These are phyloP conservation scores for Boloria selene DNA, from an alignment of 2,888 invertebrate genomes.

Conservation along the genomic window DNA sequence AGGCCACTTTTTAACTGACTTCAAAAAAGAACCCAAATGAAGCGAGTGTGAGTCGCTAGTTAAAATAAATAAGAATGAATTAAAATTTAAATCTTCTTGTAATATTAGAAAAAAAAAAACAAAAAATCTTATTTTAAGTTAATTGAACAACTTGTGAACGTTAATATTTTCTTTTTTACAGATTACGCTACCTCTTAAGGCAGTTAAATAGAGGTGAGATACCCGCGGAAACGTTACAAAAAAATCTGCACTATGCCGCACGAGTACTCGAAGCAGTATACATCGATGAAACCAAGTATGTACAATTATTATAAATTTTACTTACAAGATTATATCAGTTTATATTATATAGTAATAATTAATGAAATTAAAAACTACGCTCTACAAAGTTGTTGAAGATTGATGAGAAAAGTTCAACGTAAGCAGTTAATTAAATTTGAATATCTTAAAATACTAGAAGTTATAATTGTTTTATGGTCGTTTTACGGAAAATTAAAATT, in stretches of 20 bases:
- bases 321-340: constrained; percentile 1
- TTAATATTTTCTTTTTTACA: constrained; percentile 73
- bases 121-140: no score
- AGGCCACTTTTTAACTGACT: no score
- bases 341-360: constrained; percentile 25
- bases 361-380: constrained; percentile 25
- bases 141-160: background rate
- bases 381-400: constrained; percentile 26
- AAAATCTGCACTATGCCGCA: constrained; percentile 96
- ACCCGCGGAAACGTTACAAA: constrained; percentile 93
- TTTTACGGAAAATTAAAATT: no score
- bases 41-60: no score
- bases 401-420: constrained; percentile 5
- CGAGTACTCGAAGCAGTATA: constrained; percentile 96
- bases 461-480: no score
- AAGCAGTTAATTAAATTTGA: constrained; percentile 11
- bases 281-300: constrained; percentile 96
- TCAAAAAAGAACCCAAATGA: no score
- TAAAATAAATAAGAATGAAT: no score
- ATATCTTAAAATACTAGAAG: background rate
- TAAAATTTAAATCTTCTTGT: no score
- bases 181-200: constrained; percentile 94
- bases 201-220: constrained; percentile 94
- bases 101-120: background rate
- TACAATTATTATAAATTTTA: constrained; percentile 46